Evolutionary conservation across 1,140 invertebrate genomes (phyloP), one percentile per base, ranked within the genome.

Genomic region (Drosophila pallidifrons): DNA sequence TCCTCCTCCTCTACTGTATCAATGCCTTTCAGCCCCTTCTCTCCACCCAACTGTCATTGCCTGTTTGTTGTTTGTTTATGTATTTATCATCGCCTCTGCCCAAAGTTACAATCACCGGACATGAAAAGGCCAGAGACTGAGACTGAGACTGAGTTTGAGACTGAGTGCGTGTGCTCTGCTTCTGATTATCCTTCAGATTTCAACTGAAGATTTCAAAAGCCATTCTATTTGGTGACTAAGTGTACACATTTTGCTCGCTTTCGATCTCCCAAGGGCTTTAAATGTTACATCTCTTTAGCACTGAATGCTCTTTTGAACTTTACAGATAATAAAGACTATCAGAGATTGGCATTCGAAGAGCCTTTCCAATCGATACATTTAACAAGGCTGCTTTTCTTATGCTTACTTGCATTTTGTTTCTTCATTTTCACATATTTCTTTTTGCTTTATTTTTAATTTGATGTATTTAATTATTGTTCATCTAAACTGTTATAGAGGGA

Each of bases 101-200:
- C 63, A 82, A 72, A 83, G 81, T 69, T 73, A 79, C 81, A 72
- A 57, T 65, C 38, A 15, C 73, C 81, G 81, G 81, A 79, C 81
- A 83, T 72, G 46, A 54, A 49, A 59, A 16, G 74, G 54, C 52
- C 60, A 13, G 20, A 25, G 20, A 25, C 20, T 25, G 20, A 41
- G 20, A 25, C 20, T 25, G 20, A 41, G 20, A 20, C 20, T 20
- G 20, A 20, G 20, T 20, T 2, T 20, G 20, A 41, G 54, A 32
- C 13, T 46, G 46, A 13, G 15, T 43, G 52, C 20, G 15, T 16
- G 55, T 61, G 47, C 38, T 41, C 41, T 43, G 11, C 35, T 38
- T 38, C 35, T 10, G 41, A 43, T 43, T 46, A 65, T 78, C 70
- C 58, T 77, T 75, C 65, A 65, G 70, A 68, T 81, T 54, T 32